Conservation (phyloP, 2,113 vertebrate genomes). For the Aythya baeri region DNA sequence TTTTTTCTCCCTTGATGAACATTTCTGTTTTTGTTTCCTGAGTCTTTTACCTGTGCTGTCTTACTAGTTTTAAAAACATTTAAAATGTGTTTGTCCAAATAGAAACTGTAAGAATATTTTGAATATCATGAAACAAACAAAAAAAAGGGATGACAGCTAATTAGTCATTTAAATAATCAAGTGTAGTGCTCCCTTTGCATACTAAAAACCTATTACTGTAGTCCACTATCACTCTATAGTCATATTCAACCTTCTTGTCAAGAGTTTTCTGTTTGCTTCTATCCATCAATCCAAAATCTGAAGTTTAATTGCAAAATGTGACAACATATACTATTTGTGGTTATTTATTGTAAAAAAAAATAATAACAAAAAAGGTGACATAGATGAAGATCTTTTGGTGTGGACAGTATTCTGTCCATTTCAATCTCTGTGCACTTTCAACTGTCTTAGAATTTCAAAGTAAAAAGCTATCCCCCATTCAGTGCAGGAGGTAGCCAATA, state of each 20-base stretch:
- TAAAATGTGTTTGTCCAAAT: background rate
- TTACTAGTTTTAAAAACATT: background rate
- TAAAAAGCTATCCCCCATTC: background rate
- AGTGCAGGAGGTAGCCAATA: background rate
- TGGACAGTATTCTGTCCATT: background rate
- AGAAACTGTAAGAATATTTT: background rate
- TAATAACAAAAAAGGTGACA: background rate
- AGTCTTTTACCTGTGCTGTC: background rate
- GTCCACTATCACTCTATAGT: background rate
- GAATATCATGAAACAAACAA: slow-evolving; percentile 25
- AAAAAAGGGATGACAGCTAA: slow-evolving; percentile 21
- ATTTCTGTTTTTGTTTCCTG: background rate
- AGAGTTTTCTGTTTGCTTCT: slow-evolving; percentile 21
- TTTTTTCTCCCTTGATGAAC: background rate
- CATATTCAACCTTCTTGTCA: background rate
- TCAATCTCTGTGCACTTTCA: background rate
- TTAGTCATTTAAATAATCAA: slow-evolving; percentile 38
- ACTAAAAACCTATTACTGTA: background rate
- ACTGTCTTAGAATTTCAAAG: background rate
- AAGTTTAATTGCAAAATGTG: background rate
- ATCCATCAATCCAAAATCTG: slow-evolving; percentile 2
- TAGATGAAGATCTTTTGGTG: background rate
- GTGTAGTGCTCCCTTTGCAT: slow-evolving; percentile 4
- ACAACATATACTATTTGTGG: background rate
- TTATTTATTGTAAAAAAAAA: background rate